phyloP scores from a whole-genome alignment of 2,113 vertebrate species.

The Spea bombifrons region DNA sequence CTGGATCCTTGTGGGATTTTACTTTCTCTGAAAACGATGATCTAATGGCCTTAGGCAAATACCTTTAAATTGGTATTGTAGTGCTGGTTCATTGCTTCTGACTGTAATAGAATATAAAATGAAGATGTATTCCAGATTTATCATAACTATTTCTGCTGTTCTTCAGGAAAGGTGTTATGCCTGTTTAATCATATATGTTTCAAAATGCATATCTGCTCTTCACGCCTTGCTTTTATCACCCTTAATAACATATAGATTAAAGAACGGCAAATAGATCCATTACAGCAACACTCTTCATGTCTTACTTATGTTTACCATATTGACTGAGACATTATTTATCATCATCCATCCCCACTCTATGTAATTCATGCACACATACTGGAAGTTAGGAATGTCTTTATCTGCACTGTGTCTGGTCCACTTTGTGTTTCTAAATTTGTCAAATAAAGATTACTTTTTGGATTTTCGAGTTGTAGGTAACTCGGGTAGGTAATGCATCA shows the following conservation, averaged over 20 bases:
- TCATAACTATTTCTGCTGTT: background rate
- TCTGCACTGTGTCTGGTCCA: no score
- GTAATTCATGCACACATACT: background rate
- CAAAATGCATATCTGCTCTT: background rate
- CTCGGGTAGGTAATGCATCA: no score
- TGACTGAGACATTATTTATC: background rate
- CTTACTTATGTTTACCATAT: background rate
- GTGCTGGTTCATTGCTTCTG: background rate
- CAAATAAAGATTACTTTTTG: no score
- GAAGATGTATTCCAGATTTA: background rate
- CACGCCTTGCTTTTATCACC: background rate
- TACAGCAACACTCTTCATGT: background rate
- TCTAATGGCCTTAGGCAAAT: conserved; percentile 5
- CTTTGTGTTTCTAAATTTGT: no score
- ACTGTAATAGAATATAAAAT: conserved; percentile 1
- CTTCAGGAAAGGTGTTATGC: background rate
- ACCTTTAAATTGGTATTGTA: background rate
- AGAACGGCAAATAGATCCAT: background rate
- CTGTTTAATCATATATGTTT: background rate
- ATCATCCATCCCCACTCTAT: background rate
- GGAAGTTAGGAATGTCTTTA: no score
- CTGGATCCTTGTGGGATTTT: background rate
- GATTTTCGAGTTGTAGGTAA: no score
- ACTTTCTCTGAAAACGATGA: background rate
- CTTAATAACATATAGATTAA: background rate